phyloP scores from a whole-genome alignment of 2,888 invertebrate genomes.

The Dicranocentrus wangi region DNA sequence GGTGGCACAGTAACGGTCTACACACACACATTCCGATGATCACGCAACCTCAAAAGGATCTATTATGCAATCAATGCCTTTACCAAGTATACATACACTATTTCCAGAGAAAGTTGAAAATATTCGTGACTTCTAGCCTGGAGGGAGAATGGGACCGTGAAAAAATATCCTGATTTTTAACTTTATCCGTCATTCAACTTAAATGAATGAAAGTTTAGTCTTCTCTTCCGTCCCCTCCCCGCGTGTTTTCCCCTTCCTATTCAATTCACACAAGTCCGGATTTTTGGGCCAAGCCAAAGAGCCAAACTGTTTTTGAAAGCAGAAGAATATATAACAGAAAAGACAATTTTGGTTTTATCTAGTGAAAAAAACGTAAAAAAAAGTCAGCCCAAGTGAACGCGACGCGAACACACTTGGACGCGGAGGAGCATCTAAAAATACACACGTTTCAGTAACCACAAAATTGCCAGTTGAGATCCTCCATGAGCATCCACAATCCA shows the following conservation, averaged over 20 bases:
- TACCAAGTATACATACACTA: too few species aligned
- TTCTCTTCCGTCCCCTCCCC: neutral
- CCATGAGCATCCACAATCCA: too few species aligned
- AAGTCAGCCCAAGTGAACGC: constrained; percentile 3
- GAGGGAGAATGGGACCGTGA: constrained; percentile 25
- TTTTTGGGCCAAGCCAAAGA: neutral
- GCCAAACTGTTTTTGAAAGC: constrained; percentile 4
- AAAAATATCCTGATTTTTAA: constrained; percentile 57
- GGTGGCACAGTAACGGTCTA: neutral
- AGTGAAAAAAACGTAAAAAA: neutral
- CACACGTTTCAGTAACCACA: constrained; percentile 17
- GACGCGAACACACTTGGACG: constrained; percentile 1
- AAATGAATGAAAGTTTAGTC: constrained; percentile 52
- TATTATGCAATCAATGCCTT: constrained; percentile 42
- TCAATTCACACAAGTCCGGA: constrained; percentile 7
- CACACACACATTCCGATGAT: neutral
- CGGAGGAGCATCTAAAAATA: constrained; percentile 15
- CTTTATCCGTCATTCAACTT: constrained; percentile 53
- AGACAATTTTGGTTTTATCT: neutral
- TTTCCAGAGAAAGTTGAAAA: constrained; percentile 4
- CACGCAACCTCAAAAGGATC: neutral
- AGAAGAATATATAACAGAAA: neutral
- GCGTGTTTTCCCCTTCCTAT: constrained; percentile 1
- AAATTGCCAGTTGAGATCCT: constrained; percentile 12
- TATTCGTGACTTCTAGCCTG: constrained; percentile 17